Percentiles rank a stretch among this genome's conserved stretches.
Evolutionary conservation across 2,888 invertebrate genomes (phyloP).

Genomic region (Limenitis camilla): DNA sequence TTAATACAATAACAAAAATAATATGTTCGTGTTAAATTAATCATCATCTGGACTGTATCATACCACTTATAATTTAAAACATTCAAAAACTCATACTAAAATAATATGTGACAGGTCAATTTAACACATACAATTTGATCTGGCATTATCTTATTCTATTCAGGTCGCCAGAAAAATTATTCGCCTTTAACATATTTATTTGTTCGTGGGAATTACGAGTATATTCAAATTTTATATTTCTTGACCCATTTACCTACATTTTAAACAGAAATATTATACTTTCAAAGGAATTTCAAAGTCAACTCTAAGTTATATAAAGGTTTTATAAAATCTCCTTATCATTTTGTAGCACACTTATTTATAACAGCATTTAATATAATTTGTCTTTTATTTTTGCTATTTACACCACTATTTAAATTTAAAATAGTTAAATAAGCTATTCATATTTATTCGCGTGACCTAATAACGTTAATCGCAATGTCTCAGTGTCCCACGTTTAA

Average conservation of each 20-base stretch:
- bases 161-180: constrained; percentile 12
- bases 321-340: no score
- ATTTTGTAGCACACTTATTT: no score
- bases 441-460: constrained; percentile 13
- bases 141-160: constrained; percentile 22
- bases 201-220: no score
- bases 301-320: no score
- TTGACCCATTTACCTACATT: no score
- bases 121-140: constrained; percentile 8
- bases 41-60: no score
- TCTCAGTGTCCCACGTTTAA: neutral
- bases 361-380: neutral
- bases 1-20: no score
- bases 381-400: neutral
- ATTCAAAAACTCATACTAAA: neutral
- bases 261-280: no score
- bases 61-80: constrained; percentile 1
- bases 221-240: no score
- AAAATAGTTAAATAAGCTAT: constrained; percentile 3
- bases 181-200: neutral
- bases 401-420: neutral
- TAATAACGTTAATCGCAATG: constrained; percentile 3
- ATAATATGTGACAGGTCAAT: constrained; percentile 35
- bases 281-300: no score
- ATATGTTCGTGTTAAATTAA: no score